phyloP scores from a whole-genome alignment of 2,888 invertebrate genomes.

The Nycteola revayana region DNA sequence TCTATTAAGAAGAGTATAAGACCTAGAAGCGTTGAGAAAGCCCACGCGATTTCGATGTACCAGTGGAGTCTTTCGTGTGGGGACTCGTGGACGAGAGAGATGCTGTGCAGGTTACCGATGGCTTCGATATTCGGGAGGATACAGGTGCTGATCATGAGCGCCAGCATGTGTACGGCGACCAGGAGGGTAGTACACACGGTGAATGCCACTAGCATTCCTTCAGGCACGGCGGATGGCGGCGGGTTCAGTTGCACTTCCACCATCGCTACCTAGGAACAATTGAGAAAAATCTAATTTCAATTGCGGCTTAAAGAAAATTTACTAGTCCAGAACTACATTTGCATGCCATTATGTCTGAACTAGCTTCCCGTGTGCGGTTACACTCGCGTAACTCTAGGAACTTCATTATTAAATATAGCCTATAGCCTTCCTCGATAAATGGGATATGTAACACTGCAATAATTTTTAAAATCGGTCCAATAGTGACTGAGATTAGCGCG shows the following conservation, averaged over 20 bases:
- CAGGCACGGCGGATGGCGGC: conserved; percentile 86
- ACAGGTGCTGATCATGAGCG: conserved; percentile 99
- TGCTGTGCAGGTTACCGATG: conserved; percentile 94
- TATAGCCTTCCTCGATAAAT: too few species aligned
- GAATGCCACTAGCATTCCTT: conserved; percentile 93
- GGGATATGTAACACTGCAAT: too few species aligned
- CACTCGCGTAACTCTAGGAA: too few species aligned
- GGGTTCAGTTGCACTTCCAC: conserved; percentile 96
- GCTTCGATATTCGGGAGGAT: conserved; percentile 99
- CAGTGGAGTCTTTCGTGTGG: conserved; percentile 94
- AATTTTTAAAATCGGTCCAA: too few species aligned
- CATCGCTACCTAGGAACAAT: conserved; percentile 85
- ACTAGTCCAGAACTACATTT: too few species aligned
- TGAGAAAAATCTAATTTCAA: too few species aligned
- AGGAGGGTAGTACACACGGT: conserved; percentile 97
- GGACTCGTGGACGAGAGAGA: conserved; percentile 92
- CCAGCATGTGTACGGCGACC: conserved; percentile 98
- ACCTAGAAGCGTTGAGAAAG: conserved; percentile 96
- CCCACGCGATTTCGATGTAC: conserved; percentile 99
- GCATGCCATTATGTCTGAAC: too few species aligned
- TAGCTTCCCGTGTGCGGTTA: too few species aligned
- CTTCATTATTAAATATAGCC: too few species aligned
- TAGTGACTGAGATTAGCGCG: too few species aligned
- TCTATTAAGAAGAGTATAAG: conserved; percentile 96
- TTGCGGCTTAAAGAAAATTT: too few species aligned